Percentiles rank a stretch among this genome's conserved stretches.
phyloP scores from a whole-genome alignment of 1,140 invertebrate species.

The Sesamia nonagrioides region DNA sequence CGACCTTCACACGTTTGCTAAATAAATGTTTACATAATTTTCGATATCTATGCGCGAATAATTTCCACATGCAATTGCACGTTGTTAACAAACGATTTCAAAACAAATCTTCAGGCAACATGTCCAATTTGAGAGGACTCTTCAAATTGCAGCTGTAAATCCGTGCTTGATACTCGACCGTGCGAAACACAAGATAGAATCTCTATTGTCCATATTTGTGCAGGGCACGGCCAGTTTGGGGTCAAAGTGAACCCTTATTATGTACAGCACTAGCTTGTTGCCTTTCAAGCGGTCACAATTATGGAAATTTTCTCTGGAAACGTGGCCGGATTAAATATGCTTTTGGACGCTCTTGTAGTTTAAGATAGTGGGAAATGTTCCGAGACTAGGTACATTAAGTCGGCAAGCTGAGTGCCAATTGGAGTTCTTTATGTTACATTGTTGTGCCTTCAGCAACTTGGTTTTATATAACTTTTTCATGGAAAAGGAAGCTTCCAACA shows the following conservation, averaged over 20 bases:
- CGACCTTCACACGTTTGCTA: slow-evolving; percentile 11
- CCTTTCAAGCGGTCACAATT: slow-evolving; percentile 52
- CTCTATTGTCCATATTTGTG: slow-evolving; percentile 59
- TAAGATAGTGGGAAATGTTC: slow-evolving; percentile 36
- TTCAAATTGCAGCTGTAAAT: slow-evolving; percentile 53
- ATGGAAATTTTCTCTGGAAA: slow-evolving; percentile 55
- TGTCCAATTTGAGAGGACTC: slow-evolving; percentile 45
- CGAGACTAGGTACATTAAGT: slow-evolving; percentile 25
- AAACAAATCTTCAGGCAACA: slow-evolving; percentile 30
- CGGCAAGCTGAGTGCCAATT: slow-evolving; percentile 6
- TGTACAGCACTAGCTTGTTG: slow-evolving; percentile 49
- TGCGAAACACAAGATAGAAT: slow-evolving; percentile 61
- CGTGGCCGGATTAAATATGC: slow-evolving; percentile 44
- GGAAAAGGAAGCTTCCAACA: background rate
- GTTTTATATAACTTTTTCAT: background rate
- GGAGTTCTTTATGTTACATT: slow-evolving; percentile 14
- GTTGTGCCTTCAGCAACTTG: background rate
- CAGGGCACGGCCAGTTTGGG: slow-evolving; percentile 46
- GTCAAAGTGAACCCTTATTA: slow-evolving; percentile 63
- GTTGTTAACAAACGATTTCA: slow-evolving; percentile 36
- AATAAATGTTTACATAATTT: slow-evolving; percentile 6
- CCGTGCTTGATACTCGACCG: slow-evolving; percentile 51
- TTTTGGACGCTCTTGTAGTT: slow-evolving; percentile 33
- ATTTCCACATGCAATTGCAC: slow-evolving; percentile 34
- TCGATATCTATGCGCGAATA: slow-evolving; percentile 6